Conservation (phyloP, 2,797 vertebrate genomes). For the Sebastolobus altivelis region DNA sequence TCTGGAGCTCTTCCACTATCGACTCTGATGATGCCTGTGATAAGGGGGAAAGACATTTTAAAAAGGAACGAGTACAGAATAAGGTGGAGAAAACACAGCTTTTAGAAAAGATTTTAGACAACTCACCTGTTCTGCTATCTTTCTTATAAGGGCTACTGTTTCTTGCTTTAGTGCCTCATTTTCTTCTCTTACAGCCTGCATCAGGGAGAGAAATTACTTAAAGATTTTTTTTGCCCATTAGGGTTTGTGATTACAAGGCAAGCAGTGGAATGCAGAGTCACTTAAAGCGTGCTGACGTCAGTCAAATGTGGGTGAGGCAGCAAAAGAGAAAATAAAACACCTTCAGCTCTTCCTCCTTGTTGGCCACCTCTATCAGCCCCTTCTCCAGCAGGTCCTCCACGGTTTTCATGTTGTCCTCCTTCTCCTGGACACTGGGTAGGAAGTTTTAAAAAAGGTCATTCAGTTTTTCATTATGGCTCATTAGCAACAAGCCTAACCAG, state of each 20-base stretch:
- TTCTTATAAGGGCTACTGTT: slow-evolving; percentile 86
- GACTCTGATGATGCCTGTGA: slow-evolving; percentile 88
- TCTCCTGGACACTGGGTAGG: slow-evolving; percentile 88
- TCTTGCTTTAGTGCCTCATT: slow-evolving; percentile 87
- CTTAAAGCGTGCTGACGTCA: slow-evolving; percentile 11
- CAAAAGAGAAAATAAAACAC: slow-evolving; percentile 70
- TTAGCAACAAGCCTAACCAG: slow-evolving; percentile 11
- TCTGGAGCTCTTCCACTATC: slow-evolving; percentile 90
- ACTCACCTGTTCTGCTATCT: slow-evolving; percentile 88
- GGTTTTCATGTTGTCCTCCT: slow-evolving; percentile 94
- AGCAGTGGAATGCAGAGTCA: slow-evolving; percentile 27
- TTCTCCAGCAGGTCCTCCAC: slow-evolving; percentile 94
- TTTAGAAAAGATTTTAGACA: background rate
- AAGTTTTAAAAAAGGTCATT: background rate
- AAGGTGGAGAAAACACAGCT: background rate
- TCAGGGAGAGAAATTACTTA: slow-evolving; percentile 47
- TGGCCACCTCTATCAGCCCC: slow-evolving; percentile 95
- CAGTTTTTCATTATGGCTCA: background rate
- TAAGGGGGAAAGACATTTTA: slow-evolving; percentile 24
- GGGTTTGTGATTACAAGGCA: slow-evolving; percentile 42
- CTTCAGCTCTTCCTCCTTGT: slow-evolving; percentile 94
- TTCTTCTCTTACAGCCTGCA: slow-evolving; percentile 88
- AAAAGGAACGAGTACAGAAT: slow-evolving; percentile 19
- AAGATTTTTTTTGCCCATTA: background rate
- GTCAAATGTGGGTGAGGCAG: slow-evolving; percentile 23